A percentile compares a stretch with the other conserved stretches of the same genome.
phyloP scores from a whole-genome alignment of 1,140 invertebrate genomes.

The Achatina immaculata region DNA sequence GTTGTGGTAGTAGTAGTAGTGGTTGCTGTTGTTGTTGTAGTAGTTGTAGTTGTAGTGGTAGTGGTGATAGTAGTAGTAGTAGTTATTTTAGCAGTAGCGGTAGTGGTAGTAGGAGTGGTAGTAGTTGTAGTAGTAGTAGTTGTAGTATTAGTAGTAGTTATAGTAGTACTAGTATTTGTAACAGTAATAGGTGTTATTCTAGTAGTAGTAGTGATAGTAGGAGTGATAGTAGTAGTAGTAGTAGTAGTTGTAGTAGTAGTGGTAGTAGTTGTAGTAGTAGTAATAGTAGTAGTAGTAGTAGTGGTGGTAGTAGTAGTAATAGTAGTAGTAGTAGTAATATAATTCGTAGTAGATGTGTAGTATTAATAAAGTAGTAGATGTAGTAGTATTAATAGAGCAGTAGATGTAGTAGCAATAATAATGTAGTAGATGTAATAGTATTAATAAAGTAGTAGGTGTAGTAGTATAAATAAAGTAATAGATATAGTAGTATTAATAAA shows the following conservation, averaged over 20 bases:
- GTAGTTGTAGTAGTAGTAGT: too few relatives aligned
- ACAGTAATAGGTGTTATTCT: neutral
- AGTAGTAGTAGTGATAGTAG: slow-evolving; percentile 8
- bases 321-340: neutral
- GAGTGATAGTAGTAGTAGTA: neutral
- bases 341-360: too few relatives aligned
- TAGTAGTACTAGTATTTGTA: too few relatives aligned
- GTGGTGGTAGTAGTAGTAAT: neutral
- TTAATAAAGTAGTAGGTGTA: too few relatives aligned
- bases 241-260: neutral
- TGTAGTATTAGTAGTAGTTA: too few relatives aligned
- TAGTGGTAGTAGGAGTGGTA: neutral
- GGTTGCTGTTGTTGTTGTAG: neutral
- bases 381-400: too few relatives aligned
- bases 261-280: neutral
- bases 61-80: neutral
- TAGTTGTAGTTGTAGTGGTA: slow-evolving; percentile 12
- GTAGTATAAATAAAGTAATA: too few relatives aligned
- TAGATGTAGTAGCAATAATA: too few relatives aligned
- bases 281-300: neutral
- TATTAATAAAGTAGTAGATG: too few relatives aligned
- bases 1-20: slow-evolving; percentile 19
- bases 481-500: too few relatives aligned
- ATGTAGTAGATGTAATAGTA: too few relatives aligned
- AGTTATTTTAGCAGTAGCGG: neutral